Evolutionary conservation across 1,140 invertebrate species (phyloP), one percentile per base, ranked within the genome.

Genomic region (Aphaenogaster floridana): DNA sequence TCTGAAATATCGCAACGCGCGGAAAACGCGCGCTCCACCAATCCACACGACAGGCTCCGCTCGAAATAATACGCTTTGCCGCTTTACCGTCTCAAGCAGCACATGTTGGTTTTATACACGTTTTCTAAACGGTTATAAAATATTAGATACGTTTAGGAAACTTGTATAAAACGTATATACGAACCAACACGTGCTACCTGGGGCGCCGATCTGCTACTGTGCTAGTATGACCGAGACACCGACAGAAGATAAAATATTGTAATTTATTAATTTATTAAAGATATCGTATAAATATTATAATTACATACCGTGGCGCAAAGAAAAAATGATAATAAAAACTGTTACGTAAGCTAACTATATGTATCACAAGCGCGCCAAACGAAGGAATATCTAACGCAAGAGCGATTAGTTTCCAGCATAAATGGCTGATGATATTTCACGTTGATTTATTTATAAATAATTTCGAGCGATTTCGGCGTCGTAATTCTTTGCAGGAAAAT

Each of bases 1-100:
- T 21, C 21, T 11, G 66, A 21, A 77, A 15, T 78, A 42, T 45
- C 54, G 15, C 15, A 8, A 13, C 74, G 74, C 39, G 57, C 76
- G 13, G 17, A 78, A 78, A 78, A 64, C 21, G 39, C 54, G 21
- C 42, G 66, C 13, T 34, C 66, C 64, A 36, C 17, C 42, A 45
- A 21, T 68, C 42, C 39, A 21, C n/a, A 9, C 13, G 13, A 7
- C 52, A 9, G 8, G 8, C 54, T 48, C 13, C 54, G 39, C 42
- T 78, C 28, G n/a, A 28, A n/a, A 77, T 61, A 42, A 17, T 8
- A 8, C 45, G 45, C 21, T 28, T 72, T 34, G 7, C 45, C 28
- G 28, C 28, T 28, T 28, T 28, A 28, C 28, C 28, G 28, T 0
- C 0, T 0, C 28, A 28, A 28, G 28, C 28, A 28, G 28, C 28